Conservation (phyloP, 1,140 invertebrate species). For the Eupristina koningsbergeri region DNA sequence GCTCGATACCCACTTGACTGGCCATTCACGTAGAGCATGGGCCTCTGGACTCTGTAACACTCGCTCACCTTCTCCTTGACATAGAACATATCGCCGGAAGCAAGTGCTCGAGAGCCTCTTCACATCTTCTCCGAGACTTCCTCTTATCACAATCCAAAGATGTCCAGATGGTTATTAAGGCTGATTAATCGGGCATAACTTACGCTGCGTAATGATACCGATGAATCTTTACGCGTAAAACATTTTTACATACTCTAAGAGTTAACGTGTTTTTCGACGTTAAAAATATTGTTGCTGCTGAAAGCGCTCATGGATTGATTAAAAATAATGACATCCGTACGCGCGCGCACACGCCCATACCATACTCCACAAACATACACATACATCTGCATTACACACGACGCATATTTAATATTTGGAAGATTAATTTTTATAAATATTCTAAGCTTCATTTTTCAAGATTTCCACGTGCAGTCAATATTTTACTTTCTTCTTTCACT, state of each 20-base stretch:
- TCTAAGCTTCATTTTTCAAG: too few relatives aligned
- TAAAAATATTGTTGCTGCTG: not conserved
- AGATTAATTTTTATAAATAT: too few relatives aligned
- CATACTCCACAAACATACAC: too few relatives aligned
- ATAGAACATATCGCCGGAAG: slow-evolving; percentile 60
- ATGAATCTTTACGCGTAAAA: not conserved
- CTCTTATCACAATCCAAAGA: slow-evolving; percentile 46
- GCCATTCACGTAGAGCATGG: not conserved
- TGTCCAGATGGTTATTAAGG: slow-evolving; percentile 24
- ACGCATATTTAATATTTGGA: too few relatives aligned
- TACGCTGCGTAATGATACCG: too few relatives aligned
- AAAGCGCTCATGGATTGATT: too few relatives aligned
- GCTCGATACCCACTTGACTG: not conserved
- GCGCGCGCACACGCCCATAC: too few relatives aligned
- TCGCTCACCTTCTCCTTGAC: slow-evolving; percentile 51
- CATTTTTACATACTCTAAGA: not conserved
- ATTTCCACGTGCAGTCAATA: too few relatives aligned
- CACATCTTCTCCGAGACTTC: slow-evolving; percentile 52
- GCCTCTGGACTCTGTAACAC: not conserved
- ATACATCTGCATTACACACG: too few relatives aligned
- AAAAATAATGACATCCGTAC: too few relatives aligned
- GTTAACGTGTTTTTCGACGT: not conserved
- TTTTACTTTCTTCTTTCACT: too few relatives aligned
- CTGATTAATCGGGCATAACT: slow-evolving; percentile 5
- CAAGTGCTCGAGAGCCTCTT: slow-evolving; percentile 60